Evolutionary conservation across 2,888 invertebrate genomes (phyloP).

Genomic region (Phengaris arion): DNA sequence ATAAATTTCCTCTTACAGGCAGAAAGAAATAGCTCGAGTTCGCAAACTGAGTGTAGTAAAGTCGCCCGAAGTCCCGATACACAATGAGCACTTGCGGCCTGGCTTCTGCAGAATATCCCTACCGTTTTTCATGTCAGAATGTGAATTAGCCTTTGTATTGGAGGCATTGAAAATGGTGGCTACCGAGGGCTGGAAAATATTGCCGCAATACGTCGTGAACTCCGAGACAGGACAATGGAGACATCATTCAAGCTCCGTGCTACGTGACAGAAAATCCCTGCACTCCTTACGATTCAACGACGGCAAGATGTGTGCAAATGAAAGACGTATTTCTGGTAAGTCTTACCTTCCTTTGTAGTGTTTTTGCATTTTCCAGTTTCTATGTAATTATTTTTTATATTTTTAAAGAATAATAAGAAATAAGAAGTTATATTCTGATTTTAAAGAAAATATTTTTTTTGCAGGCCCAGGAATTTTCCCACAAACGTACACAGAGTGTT

Average conservation of each 20-base stretch:
- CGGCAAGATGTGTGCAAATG: constrained; percentile 87
- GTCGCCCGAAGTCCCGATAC: constrained; percentile 65
- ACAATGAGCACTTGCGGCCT: constrained; percentile 87
- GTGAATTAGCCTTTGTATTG: constrained; percentile 88
- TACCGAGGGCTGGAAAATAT: constrained; percentile 91
- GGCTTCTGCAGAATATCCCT: constrained; percentile 92
- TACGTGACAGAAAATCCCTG: constrained; percentile 90
- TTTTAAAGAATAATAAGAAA: neutral
- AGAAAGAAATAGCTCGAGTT: constrained; percentile 67
- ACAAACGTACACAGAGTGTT: constrained; percentile 86
- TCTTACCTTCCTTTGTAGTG: constrained; percentile 1
- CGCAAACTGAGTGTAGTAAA: constrained; percentile 68
- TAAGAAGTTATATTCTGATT: neutral
- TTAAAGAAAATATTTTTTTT: constrained; percentile 36
- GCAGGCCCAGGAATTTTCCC: constrained; percentile 85
- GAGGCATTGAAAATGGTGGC: constrained; percentile 93
- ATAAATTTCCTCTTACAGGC: constrained; percentile 52
- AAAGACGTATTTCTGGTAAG: constrained; percentile 82
- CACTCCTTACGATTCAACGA: constrained; percentile 86
- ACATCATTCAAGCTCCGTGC: constrained; percentile 87
- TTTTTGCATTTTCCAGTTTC: neutral
- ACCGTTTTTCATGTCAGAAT: constrained; percentile 90
- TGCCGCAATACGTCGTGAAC: constrained; percentile 93
- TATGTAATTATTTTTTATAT: neutral
- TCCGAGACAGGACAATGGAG: constrained; percentile 94